Base-by-base conservation (phyloP, 2,888 invertebrate species). In the Argyresthia albistria region DNA sequence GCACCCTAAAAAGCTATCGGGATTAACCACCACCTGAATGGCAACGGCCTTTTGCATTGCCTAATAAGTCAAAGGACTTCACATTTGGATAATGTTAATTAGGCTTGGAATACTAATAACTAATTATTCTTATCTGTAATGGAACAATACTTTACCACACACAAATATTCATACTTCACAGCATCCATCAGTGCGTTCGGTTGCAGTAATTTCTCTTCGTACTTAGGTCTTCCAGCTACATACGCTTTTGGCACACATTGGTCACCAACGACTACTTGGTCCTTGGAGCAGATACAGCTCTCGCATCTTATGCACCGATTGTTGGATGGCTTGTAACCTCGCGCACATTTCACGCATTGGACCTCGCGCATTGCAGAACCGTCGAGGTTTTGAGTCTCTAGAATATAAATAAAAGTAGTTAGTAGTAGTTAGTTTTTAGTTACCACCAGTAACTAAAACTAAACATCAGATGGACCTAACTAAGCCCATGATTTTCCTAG, bases 331-430 rank as follows among this genome's bases (percentile, higher is more conserved):
- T 60, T 74, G 59, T 66, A 83, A 0, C 83, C 84, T 8, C 76
- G 73, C 0, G 76, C 70, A 56, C 87, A 87, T 60, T 77, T 83
- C 1, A 83, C 67, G 58, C 86, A 87, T n/a, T 73, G 69, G 0
- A 83, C 79, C 53, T 83, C 86, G 57, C 76, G 82, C 58, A 75
- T 65, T 6, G 80, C 69, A 0, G 83, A 76, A 1, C 86, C 86
- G 56, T 87, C 83, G 10, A 75, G 59, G 59, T 81, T 81, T 66
- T 80, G 80, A 0, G 86, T 82, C 1, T 83, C 87, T 87, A 57
- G 8, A 58, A 59, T 0, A 1, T 2, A 25, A 25, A 25, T 25
- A 6, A 25, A 25, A 25, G 25, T 25, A 4, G 3, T 25, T 25
- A 25, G 39, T 6, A 39, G 39, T n/a, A n/a, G n/a, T n/a, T n/a